Evolutionary conservation across 1,140 invertebrate species (phyloP).

Genomic region (Oncopodura yosiiana): DNA sequence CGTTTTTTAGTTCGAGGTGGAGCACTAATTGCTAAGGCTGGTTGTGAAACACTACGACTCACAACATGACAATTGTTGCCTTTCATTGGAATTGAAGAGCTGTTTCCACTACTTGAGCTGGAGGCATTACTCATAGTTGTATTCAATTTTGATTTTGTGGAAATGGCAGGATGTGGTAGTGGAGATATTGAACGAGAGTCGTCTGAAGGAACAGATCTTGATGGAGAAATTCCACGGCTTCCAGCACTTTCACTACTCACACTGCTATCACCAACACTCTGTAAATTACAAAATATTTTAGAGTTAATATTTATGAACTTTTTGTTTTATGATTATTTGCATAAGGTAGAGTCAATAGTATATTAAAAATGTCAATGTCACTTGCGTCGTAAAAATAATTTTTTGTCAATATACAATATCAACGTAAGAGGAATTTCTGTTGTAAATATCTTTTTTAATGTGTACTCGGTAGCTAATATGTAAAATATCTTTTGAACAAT

Average conservation of each 20-base stretch:
- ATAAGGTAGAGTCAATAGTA: no score
- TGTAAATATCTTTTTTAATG: no score
- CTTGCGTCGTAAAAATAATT: no score
- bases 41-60: slow-evolving; percentile 1
- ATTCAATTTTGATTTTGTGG: slow-evolving; percentile 28
- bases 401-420: no score
- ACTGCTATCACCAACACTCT: slow-evolving; percentile 40
- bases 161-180: slow-evolving; percentile 34
- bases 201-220: slow-evolving; percentile 39
- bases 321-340: no score
- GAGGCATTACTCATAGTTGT: slow-evolving; percentile 27
- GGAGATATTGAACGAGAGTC: slow-evolving; percentile 39
- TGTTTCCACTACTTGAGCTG: slow-evolving; percentile 24
- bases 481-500: no score
- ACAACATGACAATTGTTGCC: slow-evolving; percentile 1
- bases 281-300: slow-evolving; percentile 24
- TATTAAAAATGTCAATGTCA: no score
- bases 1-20: slow-evolving; percentile 27
- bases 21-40: not conserved
- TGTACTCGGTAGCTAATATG: no score
- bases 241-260: slow-evolving; percentile 45
- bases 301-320: no score
- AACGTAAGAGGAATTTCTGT: no score
- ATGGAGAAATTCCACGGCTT: slow-evolving; percentile 43
- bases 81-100: slow-evolving; percentile 10